Conservation (phyloP, 2,888 invertebrate species). For the Zygaena filipendulae region DNA sequence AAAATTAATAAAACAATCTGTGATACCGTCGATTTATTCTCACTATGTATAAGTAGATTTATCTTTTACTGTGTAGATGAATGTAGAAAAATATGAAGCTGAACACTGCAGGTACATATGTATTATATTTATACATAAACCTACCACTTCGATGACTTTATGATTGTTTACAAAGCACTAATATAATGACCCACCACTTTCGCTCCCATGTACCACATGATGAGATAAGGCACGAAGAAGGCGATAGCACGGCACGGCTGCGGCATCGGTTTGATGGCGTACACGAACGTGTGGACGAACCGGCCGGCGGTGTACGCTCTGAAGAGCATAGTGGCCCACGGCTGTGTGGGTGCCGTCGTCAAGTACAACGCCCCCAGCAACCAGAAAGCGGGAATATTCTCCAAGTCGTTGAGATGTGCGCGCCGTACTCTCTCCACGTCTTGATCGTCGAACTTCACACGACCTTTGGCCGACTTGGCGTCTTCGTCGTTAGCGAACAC, state of each 20-base stretch:
- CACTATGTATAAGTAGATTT: too few species aligned
- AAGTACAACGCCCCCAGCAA: constrained; percentile 62
- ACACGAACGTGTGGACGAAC: constrained; percentile 35
- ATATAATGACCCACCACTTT: constrained; percentile 19
- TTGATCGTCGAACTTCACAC: constrained; percentile 36
- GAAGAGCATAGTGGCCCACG: constrained; percentile 20
- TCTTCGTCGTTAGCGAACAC: constrained; percentile 45
- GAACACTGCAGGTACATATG: too few species aligned
- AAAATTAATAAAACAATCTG: too few species aligned
- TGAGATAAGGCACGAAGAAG: not conserved
- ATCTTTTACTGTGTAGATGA: too few species aligned
- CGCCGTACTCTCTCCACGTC: constrained; percentile 50
- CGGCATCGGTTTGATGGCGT: not conserved
- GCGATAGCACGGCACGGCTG: not conserved
- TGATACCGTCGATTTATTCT: too few species aligned
- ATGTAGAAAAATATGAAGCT: too few species aligned
- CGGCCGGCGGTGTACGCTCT: constrained; percentile 57
- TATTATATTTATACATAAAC: too few species aligned
- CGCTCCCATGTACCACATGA: constrained; percentile 3
- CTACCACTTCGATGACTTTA: too few species aligned
- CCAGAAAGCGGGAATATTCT: constrained; percentile 75
- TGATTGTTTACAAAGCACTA: constrained; percentile 29
- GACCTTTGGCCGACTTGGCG: constrained; percentile 22
- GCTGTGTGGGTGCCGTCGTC: constrained; percentile 48
- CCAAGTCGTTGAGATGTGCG: constrained; percentile 77